Percentiles rank a stretch among this genome's conserved stretches.
These are phyloP conservation scores for Tetanocera ferruginea DNA, from an alignment of 2,888 invertebrate species.

Conservation along the genomic window DNA sequence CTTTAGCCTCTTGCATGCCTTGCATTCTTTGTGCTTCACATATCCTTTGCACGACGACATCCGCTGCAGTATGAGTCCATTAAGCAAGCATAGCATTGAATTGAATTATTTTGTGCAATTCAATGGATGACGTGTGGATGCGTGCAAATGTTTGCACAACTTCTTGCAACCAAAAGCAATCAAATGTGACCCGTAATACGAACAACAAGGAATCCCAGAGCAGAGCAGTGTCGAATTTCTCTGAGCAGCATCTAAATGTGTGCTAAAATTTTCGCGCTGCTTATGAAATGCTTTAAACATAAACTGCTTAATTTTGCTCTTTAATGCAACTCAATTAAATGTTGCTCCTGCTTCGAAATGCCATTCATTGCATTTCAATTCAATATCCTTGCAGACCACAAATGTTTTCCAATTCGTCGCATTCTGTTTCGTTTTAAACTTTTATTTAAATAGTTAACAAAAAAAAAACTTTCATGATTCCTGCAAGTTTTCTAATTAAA, in stretches of 20 bases:
- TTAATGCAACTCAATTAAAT: not conserved
- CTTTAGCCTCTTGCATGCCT: not conserved
- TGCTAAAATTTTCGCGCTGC: not conserved
- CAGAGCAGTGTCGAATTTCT: not conserved
- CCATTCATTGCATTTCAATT: not conserved
- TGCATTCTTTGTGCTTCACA: not conserved
- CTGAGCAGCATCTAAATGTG: not conserved
- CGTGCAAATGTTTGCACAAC: constrained; percentile 31
- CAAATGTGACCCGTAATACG: not conserved
- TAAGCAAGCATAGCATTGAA: constrained; percentile 29
- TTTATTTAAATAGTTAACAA: not conserved
- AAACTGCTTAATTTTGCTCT: not conserved
- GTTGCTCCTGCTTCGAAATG: not conserved
- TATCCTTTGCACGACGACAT: not conserved
- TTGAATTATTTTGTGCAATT: constrained; percentile 25
- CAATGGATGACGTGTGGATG: constrained; percentile 13
- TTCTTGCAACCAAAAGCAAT: not conserved
- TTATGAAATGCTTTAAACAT: not conserved
- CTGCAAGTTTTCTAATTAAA: constrained; percentile 36
- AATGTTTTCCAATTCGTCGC: constrained; percentile 30
- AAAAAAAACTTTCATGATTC: constrained; percentile 21
- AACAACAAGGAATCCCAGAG: not conserved
- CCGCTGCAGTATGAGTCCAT: constrained; percentile 13
- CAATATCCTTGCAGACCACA: constrained; percentile 16
- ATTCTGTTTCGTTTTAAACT: constrained; percentile 16